Conservation (phyloP, 2,888 invertebrate genomes). For the Mycalesis mineus region DNA sequence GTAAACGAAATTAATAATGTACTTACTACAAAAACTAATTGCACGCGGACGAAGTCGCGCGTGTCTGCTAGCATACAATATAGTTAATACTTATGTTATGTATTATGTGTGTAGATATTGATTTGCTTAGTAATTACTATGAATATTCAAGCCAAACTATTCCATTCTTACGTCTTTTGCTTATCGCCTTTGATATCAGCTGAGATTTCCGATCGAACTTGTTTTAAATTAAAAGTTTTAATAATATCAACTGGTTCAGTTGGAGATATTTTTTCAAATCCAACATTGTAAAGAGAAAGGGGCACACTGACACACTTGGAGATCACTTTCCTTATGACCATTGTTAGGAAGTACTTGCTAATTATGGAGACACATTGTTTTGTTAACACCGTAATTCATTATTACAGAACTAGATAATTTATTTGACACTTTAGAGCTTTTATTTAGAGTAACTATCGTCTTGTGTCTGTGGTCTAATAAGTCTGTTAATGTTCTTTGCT, state of each 20-base stretch:
- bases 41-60: no score
- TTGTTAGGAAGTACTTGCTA: constrained; percentile 40
- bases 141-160: no score
- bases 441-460: constrained; percentile 1
- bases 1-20: no score
- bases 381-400: constrained; percentile 11
- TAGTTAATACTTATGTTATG: no score
- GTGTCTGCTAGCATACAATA: no score
- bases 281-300: constrained; percentile 56
- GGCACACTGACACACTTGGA: constrained; percentile 55
- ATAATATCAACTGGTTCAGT: constrained; percentile 47
- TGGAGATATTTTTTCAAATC: constrained; percentile 43
- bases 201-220: no score
- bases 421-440: constrained; percentile 8
- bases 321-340: constrained; percentile 61
- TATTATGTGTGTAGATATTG: no score
- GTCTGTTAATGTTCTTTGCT: no score
- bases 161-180: no score
- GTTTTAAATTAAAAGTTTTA: constrained; percentile 17
- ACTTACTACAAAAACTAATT: no score
- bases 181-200: no score
- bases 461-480: neutral
- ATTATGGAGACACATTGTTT: constrained; percentile 14
- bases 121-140: no score
- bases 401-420: constrained; percentile 10